Evolutionary conservation across 2,797 vertebrate species (phyloP).

Genomic region (Sternarchorhynchus goeldii): DNA sequence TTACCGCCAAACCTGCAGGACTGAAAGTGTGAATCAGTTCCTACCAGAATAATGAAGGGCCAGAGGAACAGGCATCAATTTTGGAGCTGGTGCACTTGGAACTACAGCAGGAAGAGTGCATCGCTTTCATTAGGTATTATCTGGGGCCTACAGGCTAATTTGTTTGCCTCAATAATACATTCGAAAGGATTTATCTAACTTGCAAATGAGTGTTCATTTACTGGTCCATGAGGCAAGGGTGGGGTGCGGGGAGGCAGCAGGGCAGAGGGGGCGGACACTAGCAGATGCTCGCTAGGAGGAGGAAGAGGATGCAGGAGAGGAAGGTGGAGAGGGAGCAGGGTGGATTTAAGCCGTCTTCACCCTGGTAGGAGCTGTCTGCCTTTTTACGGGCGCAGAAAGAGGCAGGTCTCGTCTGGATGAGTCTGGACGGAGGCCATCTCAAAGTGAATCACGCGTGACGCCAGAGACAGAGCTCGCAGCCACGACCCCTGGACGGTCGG

Average conservation of each 20-base stretch:
- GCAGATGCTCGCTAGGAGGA: slow-evolving; percentile 52
- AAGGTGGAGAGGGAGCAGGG: slow-evolving; percentile 5
- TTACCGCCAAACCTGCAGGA: slow-evolving; percentile 73
- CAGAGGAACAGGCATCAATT: slow-evolving; percentile 83
- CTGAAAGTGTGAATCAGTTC: slow-evolving; percentile 76
- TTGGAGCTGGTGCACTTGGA: slow-evolving; percentile 73
- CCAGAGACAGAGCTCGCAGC: slow-evolving; percentile 51
- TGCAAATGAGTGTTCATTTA: slow-evolving; percentile 83
- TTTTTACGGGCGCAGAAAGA: slow-evolving; percentile 24
- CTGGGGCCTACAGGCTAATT: slow-evolving; percentile 80
- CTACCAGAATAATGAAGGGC: slow-evolving; percentile 82
- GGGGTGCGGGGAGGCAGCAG: slow-evolving; percentile 55
- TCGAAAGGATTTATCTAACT: slow-evolving; percentile 85
- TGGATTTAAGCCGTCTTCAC: slow-evolving; percentile 22
- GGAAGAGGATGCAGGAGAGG: slow-evolving; percentile 37
- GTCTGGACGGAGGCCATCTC: slow-evolving; percentile 33
- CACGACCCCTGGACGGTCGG: slow-evolving; percentile 67
- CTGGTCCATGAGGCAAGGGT: slow-evolving; percentile 75
- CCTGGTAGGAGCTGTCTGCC: neutral
- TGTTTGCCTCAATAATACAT: slow-evolving; percentile 85
- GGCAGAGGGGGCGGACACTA: slow-evolving; percentile 29
- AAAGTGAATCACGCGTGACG: neutral
- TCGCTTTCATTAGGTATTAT: slow-evolving; percentile 82
- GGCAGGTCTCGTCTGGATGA: neutral
- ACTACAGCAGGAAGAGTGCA: slow-evolving; percentile 75